Base-by-base conservation (phyloP, 2,888 invertebrate species). In the Heliconius sara region DNA sequence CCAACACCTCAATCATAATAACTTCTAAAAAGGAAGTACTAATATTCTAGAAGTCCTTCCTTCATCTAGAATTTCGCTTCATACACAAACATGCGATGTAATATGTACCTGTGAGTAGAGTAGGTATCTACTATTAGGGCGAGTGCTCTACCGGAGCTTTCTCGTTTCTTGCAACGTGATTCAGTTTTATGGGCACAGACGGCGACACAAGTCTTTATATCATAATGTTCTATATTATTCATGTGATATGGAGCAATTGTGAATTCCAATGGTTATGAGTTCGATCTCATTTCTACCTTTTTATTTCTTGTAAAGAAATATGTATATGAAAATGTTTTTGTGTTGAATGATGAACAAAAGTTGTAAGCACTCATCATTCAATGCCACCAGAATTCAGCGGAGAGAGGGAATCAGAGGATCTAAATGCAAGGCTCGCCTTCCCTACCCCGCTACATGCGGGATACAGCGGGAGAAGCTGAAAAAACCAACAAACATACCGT, bases 121-220 rank as follows among this genome's bases (percentile, higher is more conserved):
- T 22, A n/a, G 13, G 63, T 65, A 75, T 16, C 25, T 80, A 65
- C 27, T 78, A 78, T 71, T 75, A 78, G 65, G 57, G 66, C 65
- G 65, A 70, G 71, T 65, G 81, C 34, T 77, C 60, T 57, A 77
- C 76, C 73, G 67, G 76, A 27, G 65, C 77, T 76, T 78, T 67
- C 78, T 77, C 79, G 74, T 81, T 77, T 65, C 74, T 43, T 74
- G 77, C 81, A 79, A 79, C 80, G 81, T 78, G 81, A 80, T 81
- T 78, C 80, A 73, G 79, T 80, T 81, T 80, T 80, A 80, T 80
- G 68, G 74, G 74, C 77, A 79, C 79, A 75, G 70, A 66, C 70
- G 70, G 68, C 79, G 43, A 80, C 78, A 63, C 73, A 81, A 78
- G 79, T 81, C 72, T 72, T 60, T 34, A 60, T 75, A 13, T 34